Conservation (phyloP, 2,888 invertebrate genomes). For the Myathropa florea region DNA sequence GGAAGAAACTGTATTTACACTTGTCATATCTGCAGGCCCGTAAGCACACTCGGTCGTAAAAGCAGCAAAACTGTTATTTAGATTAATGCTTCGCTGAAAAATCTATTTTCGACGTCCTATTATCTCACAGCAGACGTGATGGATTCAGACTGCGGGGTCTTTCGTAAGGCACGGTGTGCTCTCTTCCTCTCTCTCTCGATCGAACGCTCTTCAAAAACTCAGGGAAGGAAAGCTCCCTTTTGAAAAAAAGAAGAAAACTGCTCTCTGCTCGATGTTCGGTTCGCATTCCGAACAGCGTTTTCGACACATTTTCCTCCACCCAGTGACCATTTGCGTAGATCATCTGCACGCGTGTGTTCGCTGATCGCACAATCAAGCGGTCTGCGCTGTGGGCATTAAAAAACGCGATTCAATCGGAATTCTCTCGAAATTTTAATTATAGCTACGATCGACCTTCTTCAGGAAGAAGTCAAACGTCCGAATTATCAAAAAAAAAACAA, state of each 20-base stretch:
- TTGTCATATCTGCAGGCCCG: neutral
- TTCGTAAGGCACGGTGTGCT: too few relatives aligned
- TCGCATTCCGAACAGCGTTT: slow-evolving; percentile 29
- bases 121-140: neutral
- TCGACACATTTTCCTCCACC: slow-evolving; percentile 1
- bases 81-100: neutral
- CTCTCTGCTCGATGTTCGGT: neutral
- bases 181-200: neutral
- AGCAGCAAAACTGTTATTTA: neutral
- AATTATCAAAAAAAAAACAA: slow-evolving; percentile 14
- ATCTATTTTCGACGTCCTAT: neutral
- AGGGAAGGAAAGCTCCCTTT: neutral
- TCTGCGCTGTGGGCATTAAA: neutral
- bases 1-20: neutral
- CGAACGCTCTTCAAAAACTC: slow-evolving; percentile 6
- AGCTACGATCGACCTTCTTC: slow-evolving; percentile 55
- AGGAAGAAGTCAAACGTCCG: slow-evolving; percentile 35
- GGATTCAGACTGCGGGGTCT: too few relatives aligned
- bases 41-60: neutral
- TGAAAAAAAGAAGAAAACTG: neutral
- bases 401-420: slow-evolving; percentile 30
- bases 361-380: slow-evolving; percentile 20
- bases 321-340: slow-evolving; percentile 42
- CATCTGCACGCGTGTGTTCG: slow-evolving; percentile 36
- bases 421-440: slow-evolving; percentile 54